A percentile compares a stretch with the other conserved stretches of the same genome.
These are phyloP conservation scores for Nixonia krombeini DNA, from an alignment of 1,140 invertebrate genomes.

Conservation along the genomic window DNA sequence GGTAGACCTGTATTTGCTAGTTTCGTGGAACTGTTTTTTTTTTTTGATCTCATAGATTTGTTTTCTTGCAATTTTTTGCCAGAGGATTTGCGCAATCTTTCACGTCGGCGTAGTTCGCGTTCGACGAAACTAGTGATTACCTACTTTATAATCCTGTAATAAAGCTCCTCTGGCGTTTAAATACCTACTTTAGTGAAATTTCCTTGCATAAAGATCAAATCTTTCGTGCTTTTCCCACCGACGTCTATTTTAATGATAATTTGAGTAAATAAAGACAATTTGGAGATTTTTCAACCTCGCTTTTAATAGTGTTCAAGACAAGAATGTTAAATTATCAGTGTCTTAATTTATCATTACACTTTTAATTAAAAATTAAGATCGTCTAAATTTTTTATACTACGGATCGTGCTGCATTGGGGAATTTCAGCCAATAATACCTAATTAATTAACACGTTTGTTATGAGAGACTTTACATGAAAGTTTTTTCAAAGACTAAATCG, in stretches of 20 bases:
- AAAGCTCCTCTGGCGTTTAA: neutral
- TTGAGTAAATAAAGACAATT: neutral
- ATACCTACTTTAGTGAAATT: neutral
- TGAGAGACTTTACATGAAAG: too few species aligned
- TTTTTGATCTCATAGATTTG: constrained; percentile 7
- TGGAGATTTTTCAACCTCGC: too few species aligned
- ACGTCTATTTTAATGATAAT: neutral
- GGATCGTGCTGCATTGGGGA: too few species aligned
- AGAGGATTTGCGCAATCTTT: too few species aligned
- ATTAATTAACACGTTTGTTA: too few species aligned
- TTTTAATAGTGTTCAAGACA: too few species aligned
- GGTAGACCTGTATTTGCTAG: constrained; percentile 44
- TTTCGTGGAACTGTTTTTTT: constrained; percentile 33
- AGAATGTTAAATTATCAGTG: too few species aligned
- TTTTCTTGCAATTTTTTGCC: constrained; percentile 1
- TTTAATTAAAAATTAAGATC: too few species aligned
- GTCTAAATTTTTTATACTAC: too few species aligned
- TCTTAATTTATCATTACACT: too few species aligned
- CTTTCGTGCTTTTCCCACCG: neutral
- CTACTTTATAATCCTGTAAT: neutral
- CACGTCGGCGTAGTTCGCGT: neutral
- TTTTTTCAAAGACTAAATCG: too few species aligned
- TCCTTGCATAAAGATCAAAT: neutral
- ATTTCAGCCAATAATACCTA: too few species aligned
- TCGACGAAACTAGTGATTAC: constrained; percentile 33